Evolutionary conservation across 2,797 vertebrate species (phyloP).

Genomic region (Triplophysa bombifrons): DNA sequence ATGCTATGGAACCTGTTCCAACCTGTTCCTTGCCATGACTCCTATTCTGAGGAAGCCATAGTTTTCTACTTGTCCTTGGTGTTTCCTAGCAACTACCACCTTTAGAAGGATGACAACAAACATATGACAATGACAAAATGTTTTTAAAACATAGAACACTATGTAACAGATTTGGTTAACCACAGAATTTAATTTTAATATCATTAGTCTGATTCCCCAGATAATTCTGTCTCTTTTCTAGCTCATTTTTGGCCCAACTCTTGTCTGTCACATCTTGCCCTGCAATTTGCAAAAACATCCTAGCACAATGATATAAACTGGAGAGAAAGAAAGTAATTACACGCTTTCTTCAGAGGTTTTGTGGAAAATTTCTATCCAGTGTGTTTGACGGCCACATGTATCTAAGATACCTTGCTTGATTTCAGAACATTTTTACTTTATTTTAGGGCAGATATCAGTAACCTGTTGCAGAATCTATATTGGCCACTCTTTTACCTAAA

Average conservation of each 20-base stretch:
- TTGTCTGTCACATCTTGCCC: background rate
- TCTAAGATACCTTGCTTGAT: constrained; percentile 2
- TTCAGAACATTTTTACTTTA: too few relatives aligned
- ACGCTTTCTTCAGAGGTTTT: background rate
- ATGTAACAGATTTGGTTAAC: too few relatives aligned
- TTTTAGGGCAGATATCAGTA: background rate
- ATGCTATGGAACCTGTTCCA: constrained; percentile 21
- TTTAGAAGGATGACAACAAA: constrained; percentile 62
- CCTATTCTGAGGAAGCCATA: constrained; percentile 49
- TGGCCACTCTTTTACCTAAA: too few relatives aligned
- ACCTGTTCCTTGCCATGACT: constrained; percentile 39
- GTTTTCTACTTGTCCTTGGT: constrained; percentile 59
- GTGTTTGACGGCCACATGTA: background rate
- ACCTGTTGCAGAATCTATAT: background rate
- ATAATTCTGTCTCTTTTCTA: background rate
- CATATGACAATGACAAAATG: constrained; percentile 52
- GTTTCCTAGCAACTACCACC: constrained; percentile 78
- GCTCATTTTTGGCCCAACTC: constrained; percentile 3
- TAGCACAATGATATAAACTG: constrained; percentile 9
- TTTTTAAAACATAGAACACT: constrained; percentile 40
- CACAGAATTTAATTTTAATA: too few relatives aligned
- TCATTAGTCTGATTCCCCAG: too few relatives aligned
- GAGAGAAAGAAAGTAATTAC: constrained; percentile 13
- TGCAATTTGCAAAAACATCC: constrained; percentile 20
- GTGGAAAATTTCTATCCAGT: constrained; percentile 11